Evolutionary conservation across 23 tunicate species (phyloP).

Genomic region (Corella eumyota): DNA sequence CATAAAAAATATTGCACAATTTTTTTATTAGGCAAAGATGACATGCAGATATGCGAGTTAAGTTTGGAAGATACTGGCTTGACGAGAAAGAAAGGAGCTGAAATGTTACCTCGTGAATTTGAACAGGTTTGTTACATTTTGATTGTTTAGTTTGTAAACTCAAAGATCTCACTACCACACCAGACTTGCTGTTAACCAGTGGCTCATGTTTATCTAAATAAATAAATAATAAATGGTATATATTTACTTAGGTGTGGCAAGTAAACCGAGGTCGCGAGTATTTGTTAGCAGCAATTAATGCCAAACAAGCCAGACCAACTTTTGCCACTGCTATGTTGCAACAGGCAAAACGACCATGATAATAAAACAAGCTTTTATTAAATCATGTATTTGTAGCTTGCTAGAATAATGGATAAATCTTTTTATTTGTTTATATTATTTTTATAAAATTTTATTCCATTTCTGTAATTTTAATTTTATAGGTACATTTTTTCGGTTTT

Average conservation of each 20-base stretch:
- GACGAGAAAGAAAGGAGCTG: conserved; percentile 89
- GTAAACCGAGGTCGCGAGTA: conserved; percentile 57
- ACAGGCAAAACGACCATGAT: too few relatives aligned
- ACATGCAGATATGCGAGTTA: conserved; percentile 95
- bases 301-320: conserved; percentile 72
- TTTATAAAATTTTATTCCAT: too few relatives aligned
- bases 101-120: conserved; percentile 68
- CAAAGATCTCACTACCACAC: too few relatives aligned
- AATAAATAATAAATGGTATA: too few relatives aligned
- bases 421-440: too few relatives aligned
- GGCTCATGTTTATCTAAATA: too few relatives aligned
- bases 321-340: conserved; percentile 66
- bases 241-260: conserved; percentile 36
- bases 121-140: conserved; percentile 53
- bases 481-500: too few relatives aligned
- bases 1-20: not conserved
- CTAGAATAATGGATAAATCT: too few relatives aligned
- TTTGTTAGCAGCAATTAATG: conserved; percentile 46
- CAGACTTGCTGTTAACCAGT: too few relatives aligned
- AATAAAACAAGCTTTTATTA: too few relatives aligned
- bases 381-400: too few relatives aligned
- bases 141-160: conserved; percentile 4
- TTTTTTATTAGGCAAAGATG: conserved; percentile 66
- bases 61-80: conserved; percentile 85
- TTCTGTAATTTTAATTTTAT: too few relatives aligned